Evolutionary conservation across 2,888 invertebrate genomes (phyloP), one percentile per base, ranked within the genome.

Genomic region (Parnassius glacialis): DNA sequence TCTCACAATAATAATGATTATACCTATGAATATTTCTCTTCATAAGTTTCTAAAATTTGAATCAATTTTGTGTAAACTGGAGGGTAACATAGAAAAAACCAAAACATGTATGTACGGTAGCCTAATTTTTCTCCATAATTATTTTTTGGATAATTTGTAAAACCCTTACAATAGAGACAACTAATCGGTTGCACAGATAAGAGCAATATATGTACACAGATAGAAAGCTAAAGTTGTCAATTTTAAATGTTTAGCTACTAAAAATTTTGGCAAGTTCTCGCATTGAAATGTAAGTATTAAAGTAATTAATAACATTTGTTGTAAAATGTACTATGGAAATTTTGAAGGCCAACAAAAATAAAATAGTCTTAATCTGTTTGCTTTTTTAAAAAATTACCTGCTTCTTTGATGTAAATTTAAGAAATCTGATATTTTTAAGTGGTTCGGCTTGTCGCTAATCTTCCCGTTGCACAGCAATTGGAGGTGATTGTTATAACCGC

Each of bases 281-380:
- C 86, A 83, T 85, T 84, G 78, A 76, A 74, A 73, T 82, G 72
- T 84, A 85, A 82, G 79, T 81, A 79, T 83, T 34, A 81, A 79
- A 72, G 72, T 80, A 78, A 78, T 57, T 57, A 74, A 70, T 74
- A 73, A 87, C 82, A 87, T 86, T 86, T 87, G 85, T 89, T 89
- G 88, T 89, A 86, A 88, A 89, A 85, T 88, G 84, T 85, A 85
- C 76, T 85, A 84, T 82, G 79, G 80, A 85, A 85, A 88, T 83
- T 87, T 87, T 86, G 85, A 90, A 72, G 81, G 90, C 89, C 90
- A 90, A 90, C 84, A 84, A 79, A 48, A 81, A 87, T 86, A 87
- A 87, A 84, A 74, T 82, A 84, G 83, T 81, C 7, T 84, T 81
- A 85, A 85, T 55, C 55, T 51, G 34, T 45, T 10, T 41, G 12